Evolutionary conservation across 92 coral and sea anemone species (phyloP), one percentile per base, ranked within the genome.

Genomic region (Phenganax marumi): DNA sequence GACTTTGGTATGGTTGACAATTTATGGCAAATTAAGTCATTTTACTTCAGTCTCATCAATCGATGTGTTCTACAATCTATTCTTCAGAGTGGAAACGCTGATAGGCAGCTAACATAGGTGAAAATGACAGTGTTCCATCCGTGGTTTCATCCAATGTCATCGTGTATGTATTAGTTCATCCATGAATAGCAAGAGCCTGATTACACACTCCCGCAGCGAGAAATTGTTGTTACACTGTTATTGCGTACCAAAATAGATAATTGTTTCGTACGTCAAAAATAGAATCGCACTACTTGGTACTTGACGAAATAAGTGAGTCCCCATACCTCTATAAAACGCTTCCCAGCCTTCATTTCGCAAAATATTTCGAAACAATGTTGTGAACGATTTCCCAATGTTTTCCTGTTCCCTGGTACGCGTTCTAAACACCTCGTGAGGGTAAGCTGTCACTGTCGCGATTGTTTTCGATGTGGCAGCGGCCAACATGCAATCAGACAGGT

Each of bases 351-450:
- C 97, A 11, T 92, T 97, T 63, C 73, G 78, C 75, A 90, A 73
- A 19, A 94, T 93, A 21, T 92, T 89, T 87, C 81, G 84, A 47
- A 94, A 84, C 13, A 97, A 89, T 57, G 89, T 97, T 58, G 85
- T 86, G 79, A 92, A 94, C 75, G 88, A 84, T 12, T 80, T 86
- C 70, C 92, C 91, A 63, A 88, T 87, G 77, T 92, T 94, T 71
- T 94, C 97, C 56, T 91, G 97, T 82, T 94, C 97, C 62, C 97
- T 83, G 8, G 90, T 88, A 11, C 97, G 91, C 25, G 97, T 94
- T 43, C 97, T 91, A 10, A 93, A 92, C 16, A 94, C 97, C 76
- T 94, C 97, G 66, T 94, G 97, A 8, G 97, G 97, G 64, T 94
- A 94, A 60, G 93, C 92, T 25, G 91, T 73, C 49, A 88, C 85